Evolutionary conservation across 2,113 vertebrate genomes (phyloP), one percentile per base, ranked within the genome.

Genomic region (Otolemur garnettii): DNA sequence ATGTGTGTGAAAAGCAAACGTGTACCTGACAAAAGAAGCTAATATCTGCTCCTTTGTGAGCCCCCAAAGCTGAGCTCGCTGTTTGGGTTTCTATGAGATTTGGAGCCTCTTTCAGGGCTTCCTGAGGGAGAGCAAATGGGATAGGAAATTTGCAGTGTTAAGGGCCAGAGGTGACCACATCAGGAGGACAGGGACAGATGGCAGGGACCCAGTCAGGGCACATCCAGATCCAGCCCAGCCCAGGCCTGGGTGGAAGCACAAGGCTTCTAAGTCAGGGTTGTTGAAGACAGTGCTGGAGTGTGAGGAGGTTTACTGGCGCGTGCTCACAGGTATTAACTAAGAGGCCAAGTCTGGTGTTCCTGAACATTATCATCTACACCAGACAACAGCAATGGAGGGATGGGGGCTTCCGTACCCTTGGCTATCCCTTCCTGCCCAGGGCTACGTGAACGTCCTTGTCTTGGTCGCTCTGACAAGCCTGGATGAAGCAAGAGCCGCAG

Each of bases 41-140:
- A 57, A 10, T 38, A 42, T 85, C 53, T 88, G 21, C 26, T 93
- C 90, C 57, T 59, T 74, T 69, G 19, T 59, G 17, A 87, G 79
- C 60, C 42, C 57, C 50, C 4, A 68, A 89, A 79, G 33, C 59
- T 57, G 45, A 91, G 12, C 11, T 50, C 17, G n/a, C 3, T 10
- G 21, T 66, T 87, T 80, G 75, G 35, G 11, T 66, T 88, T 45
- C 53, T 7, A 12, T 80, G 28, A 85, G n/a, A 94, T 14, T 15
- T 80, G 53, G 66, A 26, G 5, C 5, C 57, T 35, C 1, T 30
- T 50, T 85, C 24, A 66, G 26, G 55, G 6, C 64, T 93, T 80
- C 60, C 55, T 87, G 28, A 68, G 68, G 80, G 26, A 83, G 4
- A 90, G 35, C 4, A 72, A 53, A 7, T 69, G 38, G 57, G 28